Base-by-base conservation (phyloP, 2,888 invertebrate species). In the Nasonovia ribisnigri region DNA sequence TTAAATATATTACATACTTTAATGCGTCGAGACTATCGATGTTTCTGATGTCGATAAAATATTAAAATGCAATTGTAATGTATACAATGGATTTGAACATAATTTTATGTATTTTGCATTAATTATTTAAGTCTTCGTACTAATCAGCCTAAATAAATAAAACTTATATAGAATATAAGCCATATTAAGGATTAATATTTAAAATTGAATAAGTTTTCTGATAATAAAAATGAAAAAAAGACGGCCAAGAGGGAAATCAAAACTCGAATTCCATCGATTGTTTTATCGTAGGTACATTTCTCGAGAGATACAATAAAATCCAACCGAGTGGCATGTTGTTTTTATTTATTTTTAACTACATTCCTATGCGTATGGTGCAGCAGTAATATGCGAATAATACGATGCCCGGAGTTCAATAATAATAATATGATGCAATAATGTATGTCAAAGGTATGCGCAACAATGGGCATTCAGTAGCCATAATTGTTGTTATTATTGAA, bases 181-280 rank as follows among this genome's bases (percentile, higher is more conserved):
- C 26, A 84, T 51, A 51, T 24, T 36, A 54, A 36, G 36, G 24
- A 88, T 42, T 51, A 77, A 51, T 77, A 90, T 77, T 90, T 51
- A 36, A 90, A 77, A 77, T 77, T 90, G 13, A 67, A 90, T 77
- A 84, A 51, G n/a, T 90, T 90, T 90, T 77, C 48, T 77, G 42
- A 36, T 46, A 89, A 89, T 43, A 60, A 43, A 90, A 90, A 90
- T 10, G 3, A 51, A 90, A 90, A n/a, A 77, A 90, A 29, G n/a
- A 51, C 11, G 51, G 92, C 24, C 92, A 87, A 16, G 60, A 60
- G 92, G 87, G 92, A 87, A 92, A 92, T 92, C 92, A 86, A 67
- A 92, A 87, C 20, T 60, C 6, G 87, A 92, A 87, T 91, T 91
- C 86, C 29, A 92, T 90, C 77, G 36, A 90, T 77, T 42, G 90